Conservation (phyloP, 2,113 vertebrate genomes). For the Chaenocephalus aceratus region DNA sequence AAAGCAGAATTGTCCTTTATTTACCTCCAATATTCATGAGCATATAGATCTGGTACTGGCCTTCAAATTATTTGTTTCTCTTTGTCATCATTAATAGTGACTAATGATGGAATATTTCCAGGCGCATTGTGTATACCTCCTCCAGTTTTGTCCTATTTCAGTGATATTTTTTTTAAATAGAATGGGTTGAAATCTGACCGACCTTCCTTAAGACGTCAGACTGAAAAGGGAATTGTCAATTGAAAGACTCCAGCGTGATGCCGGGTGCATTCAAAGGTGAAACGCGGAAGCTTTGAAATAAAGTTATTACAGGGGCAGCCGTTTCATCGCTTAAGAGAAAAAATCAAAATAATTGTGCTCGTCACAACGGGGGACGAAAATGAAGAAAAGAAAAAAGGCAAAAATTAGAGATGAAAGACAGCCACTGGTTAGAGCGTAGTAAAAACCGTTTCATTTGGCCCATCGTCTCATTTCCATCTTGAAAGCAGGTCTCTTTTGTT, state of each 20-base stretch:
- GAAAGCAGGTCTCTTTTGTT: conserved; percentile 55
- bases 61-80: too few relatives aligned
- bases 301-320: conserved; percentile 48
- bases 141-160: not conserved
- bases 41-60: too few relatives aligned
- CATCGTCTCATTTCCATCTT: conserved; percentile 57
- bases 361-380: conserved; percentile 12
- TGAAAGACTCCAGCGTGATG: conserved; percentile 25
- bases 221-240: conserved; percentile 37
- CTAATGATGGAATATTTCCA: not conserved
- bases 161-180: not conserved
- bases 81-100: too few relatives aligned
- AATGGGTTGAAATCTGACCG: not conserved
- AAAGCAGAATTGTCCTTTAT: too few relatives aligned
- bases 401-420: conserved; percentile 46
- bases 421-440: conserved; percentile 34
- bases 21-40: too few relatives aligned
- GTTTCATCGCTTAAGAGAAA: conserved; percentile 52
- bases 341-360: conserved; percentile 34
- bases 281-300: conserved; percentile 48
- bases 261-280: conserved; percentile 32
- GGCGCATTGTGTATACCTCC: not conserved
- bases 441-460: conserved; percentile 34
- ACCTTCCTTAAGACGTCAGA: conserved; percentile 4
- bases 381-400: conserved; percentile 1